Base-by-base conservation (phyloP, 2,113 vertebrate genomes). In the Lichenostomus cassidix region DNA sequence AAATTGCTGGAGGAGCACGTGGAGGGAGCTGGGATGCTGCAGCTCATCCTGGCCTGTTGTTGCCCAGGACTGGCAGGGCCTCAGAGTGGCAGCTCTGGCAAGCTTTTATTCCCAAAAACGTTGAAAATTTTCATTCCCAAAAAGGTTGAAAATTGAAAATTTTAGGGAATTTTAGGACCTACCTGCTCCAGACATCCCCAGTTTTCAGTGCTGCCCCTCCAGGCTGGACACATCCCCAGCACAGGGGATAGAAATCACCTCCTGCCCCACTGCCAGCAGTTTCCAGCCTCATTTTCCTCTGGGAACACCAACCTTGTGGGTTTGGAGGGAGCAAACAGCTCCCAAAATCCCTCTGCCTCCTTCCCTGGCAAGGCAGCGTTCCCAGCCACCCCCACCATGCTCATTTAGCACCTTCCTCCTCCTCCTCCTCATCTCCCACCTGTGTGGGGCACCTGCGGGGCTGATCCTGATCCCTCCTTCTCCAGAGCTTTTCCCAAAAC, bases 401-500 rank as follows among this genome's bases (percentile, higher is more conserved):
- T 77, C 37, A 21, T 87, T 94, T 89, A 67, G 53, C 64, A 1
- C 78, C 70, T 80, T 44, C 85, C 46, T 69, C 95, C 39, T 75
- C 83, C 49, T 77, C 83, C 58, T 50, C 33, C 46, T 46, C 70
- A 1, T 47, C 63, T 56, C 69, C 60, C 90, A 82, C 92, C 56
- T 4, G 0, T 5, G 0, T 3, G 41, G 59, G 53, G 68, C 83
- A 63, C 76, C 56, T 5, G 0, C 5, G 0, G 2, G 17, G 65
- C 86, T 64, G 62, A 53, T 79, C 65, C 86, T 64, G 62, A 53
- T 79, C 65, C 60, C 37, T 42, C 55, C 78, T 71, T n/a, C 86
- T 58, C 47, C 52, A 4, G 17, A 31, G 29, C 42, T 49, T 77
- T 89, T 58, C 13, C 33, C 39, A 22, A 41, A 64, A 5, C n/a